phyloP scores from a whole-genome alignment of 2,113 vertebrate genomes.

The Genyomyrus donnyi region DNA sequence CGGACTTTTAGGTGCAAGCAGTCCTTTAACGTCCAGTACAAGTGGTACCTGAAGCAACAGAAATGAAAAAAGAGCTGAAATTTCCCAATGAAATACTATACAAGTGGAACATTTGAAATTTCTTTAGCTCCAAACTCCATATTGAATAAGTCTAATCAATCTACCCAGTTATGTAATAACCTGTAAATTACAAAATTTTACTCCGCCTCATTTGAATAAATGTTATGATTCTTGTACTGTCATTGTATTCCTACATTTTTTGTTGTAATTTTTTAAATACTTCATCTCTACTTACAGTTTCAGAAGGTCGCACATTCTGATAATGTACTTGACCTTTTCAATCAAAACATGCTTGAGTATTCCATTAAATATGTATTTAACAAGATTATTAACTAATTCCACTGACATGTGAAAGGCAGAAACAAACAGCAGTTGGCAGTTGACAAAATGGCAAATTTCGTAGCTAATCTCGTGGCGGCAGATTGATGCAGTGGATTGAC shows the following conservation, averaged over 20 bases:
- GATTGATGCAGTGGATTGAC: neutral
- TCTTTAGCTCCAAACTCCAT: neutral
- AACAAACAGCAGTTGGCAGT: neutral
- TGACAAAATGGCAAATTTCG: neutral
- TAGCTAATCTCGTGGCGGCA: neutral
- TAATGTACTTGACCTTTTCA: neutral
- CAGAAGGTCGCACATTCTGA: neutral
- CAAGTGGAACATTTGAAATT: neutral
- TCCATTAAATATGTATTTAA: neutral
- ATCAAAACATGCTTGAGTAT: neutral
- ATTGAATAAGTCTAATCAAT: neutral
- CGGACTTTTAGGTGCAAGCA: constrained; percentile 58
- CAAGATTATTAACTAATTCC: neutral
- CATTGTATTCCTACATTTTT: neutral
- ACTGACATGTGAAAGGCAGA: neutral
- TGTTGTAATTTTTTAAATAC: neutral
- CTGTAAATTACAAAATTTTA: neutral
- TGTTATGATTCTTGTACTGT: neutral
- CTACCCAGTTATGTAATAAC: neutral
- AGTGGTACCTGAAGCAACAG: constrained; percentile 53
- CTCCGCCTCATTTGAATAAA: neutral
- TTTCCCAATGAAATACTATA: neutral
- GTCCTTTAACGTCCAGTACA: constrained; percentile 46
- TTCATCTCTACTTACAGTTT: neutral
- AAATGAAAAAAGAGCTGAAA: neutral